Conservation (phyloP, 2,888 invertebrate species). For the Drosophila nr. fundita region DNA sequence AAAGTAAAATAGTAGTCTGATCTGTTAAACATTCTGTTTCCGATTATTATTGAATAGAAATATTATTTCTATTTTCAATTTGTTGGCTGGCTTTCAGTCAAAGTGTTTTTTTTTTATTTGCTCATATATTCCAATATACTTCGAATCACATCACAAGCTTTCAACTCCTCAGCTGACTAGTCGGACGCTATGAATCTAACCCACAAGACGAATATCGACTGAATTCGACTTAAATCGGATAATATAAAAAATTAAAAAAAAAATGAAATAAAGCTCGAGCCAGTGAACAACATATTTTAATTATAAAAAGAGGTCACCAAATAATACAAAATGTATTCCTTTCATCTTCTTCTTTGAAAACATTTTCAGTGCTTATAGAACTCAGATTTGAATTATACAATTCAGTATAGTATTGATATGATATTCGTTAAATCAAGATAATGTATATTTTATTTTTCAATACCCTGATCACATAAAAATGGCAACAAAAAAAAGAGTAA, state of each 20-base stretch:
- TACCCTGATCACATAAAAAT: background rate
- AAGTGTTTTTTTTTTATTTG: background rate
- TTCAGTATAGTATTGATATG: background rate
- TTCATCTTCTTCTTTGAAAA: background rate
- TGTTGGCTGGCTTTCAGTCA: background rate
- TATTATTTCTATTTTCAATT: background rate
- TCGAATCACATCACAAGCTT: background rate
- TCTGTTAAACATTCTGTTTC: background rate
- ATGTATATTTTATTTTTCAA: background rate
- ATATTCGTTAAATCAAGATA: background rate
- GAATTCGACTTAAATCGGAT: background rate
- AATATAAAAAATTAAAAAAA: background rate
- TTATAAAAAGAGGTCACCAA: background rate
- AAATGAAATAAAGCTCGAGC: background rate
- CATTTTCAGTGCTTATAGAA: background rate
- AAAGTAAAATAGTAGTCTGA: background rate
- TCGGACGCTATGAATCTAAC: background rate
- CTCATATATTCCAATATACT: background rate
- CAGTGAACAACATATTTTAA: background rate
- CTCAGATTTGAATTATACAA: no score
- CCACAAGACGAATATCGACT: background rate
- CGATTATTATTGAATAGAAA: background rate
- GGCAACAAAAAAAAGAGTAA: no score
- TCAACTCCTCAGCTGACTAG: background rate
- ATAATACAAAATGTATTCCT: background rate